phyloP scores from a whole-genome alignment of 2,797 vertebrate species.

The Sebastes vulpes region DNA sequence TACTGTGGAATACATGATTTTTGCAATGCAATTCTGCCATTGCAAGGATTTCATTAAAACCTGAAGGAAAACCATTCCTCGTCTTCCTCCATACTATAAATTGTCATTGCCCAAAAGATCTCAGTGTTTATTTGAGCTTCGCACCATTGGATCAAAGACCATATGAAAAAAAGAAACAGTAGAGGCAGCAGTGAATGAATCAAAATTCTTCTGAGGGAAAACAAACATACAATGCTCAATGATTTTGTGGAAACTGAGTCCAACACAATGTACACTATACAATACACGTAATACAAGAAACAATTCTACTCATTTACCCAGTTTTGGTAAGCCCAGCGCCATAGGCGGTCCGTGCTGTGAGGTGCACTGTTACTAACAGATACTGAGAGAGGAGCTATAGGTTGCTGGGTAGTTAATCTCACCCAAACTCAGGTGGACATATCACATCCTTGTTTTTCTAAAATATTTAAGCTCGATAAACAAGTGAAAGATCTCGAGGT shows the following conservation, averaged over 20 bases:
- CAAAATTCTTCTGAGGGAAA: background rate
- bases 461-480: slow-evolving; percentile 48
- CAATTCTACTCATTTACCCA: background rate
- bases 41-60: background rate
- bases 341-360: slow-evolving; percentile 22
- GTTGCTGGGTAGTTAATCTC: slow-evolving; percentile 57
- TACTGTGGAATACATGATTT: background rate
- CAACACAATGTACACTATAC: background rate
- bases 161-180: background rate
- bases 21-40: background rate
- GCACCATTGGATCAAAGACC: background rate
- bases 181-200: background rate
- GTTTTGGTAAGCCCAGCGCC: slow-evolving; percentile 19
- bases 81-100: background rate
- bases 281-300: background rate
- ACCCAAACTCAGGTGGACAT: slow-evolving; percentile 81
- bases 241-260: background rate
- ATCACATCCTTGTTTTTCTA: slow-evolving; percentile 55
- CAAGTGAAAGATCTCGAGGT: slow-evolving; percentile 49
- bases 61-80: background rate
- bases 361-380: slow-evolving; percentile 25
- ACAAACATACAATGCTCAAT: background rate
- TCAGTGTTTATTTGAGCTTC: background rate
- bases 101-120: background rate
- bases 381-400: slow-evolving; percentile 9